Base-by-base conservation (phyloP, 2,888 invertebrate genomes). In the Drosophila flavopinicola region DNA sequence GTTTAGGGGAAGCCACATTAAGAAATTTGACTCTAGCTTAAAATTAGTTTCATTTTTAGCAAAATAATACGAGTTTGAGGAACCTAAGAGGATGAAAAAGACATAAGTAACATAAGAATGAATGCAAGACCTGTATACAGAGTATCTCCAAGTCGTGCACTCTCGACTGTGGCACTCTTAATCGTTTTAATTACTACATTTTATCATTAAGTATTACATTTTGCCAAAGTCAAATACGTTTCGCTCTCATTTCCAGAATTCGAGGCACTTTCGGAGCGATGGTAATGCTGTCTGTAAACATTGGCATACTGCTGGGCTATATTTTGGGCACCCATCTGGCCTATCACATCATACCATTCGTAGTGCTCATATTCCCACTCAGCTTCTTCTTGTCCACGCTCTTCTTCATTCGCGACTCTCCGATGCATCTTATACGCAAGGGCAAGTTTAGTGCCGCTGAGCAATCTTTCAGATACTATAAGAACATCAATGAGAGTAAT, bases 261-360 rank as follows among this genome's bases (percentile, higher is more conserved):
- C 90, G 91, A 5, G 91, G 91, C 1, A 85, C 87, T 1, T 73
- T 91, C 1, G 79, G 88, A 0, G 74, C 91, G 3, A 76, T 90
- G 72, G 74, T 89, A 0, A 84, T 88, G 71, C 64, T 90, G 7
- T 77, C 88, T 5, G 67, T 90, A 1, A 90, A 90, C 42, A 58
- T 82, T 27, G 91, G 91, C 9, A 58, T 89, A 9, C 68, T 91
- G 0, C 29, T 82, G 1, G 90, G 90, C n/a, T 90, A 77, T 15
- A 87, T 90, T n/a, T 37, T 88, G 33, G 79, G 88, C 33, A 76
- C 88, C 0, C 77, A 89, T 54, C 30, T 91, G 6, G 39, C 75
- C 1, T 90, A 89, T 41, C 52, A 77, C 15, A 32, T 86, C 1
- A 78, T 88, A 17, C 89, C 90, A 1, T 83, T 80, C 27, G 25